Conservation (phyloP, 2,888 invertebrate species). For the Cantharis flavilabris region DNA sequence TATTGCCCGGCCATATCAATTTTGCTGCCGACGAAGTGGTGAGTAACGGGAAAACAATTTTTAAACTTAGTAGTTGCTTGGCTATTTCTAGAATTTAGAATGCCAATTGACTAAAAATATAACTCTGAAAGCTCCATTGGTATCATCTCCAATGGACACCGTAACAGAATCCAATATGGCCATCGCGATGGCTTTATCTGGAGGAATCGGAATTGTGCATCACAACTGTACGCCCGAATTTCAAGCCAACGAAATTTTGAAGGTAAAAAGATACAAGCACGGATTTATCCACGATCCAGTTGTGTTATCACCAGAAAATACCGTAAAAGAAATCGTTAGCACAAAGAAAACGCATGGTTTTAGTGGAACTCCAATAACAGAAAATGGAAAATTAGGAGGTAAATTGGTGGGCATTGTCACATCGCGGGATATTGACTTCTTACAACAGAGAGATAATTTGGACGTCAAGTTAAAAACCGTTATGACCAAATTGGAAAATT, state of each 20-base stretch:
- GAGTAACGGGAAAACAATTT: conserved; percentile 47
- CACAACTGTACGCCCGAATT: conserved; percentile 94
- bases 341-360: conserved; percentile 92
- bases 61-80: neutral
- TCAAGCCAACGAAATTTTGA: conserved; percentile 93
- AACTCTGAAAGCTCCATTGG: conserved; percentile 86
- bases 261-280: conserved; percentile 99
- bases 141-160: conserved; percentile 99
- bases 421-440: conserved; percentile 84
- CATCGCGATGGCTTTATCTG: conserved; percentile 96
- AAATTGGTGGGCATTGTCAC: conserved; percentile 95
- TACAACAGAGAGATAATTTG: conserved; percentile 41
- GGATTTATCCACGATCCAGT: conserved; percentile 98
- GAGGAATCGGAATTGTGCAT: conserved; percentile 97
- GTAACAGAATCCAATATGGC: conserved; percentile 99
- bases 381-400: conserved; percentile 93
- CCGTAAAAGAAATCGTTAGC: conserved; percentile 80
- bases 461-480: conserved; percentile 53
- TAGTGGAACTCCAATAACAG: conserved; percentile 95
- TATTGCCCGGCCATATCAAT: conserved; percentile 95
- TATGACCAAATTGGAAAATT: conserved; percentile 86
- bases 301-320: conserved; percentile 86
- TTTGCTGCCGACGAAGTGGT: conserved; percentile 90
- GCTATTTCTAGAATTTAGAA: conserved; percentile 69
- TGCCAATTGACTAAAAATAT: conserved; percentile 90